phyloP scores from a whole-genome alignment of 2,113 vertebrate species.

The Urocynchramus pylzowi region DNA sequence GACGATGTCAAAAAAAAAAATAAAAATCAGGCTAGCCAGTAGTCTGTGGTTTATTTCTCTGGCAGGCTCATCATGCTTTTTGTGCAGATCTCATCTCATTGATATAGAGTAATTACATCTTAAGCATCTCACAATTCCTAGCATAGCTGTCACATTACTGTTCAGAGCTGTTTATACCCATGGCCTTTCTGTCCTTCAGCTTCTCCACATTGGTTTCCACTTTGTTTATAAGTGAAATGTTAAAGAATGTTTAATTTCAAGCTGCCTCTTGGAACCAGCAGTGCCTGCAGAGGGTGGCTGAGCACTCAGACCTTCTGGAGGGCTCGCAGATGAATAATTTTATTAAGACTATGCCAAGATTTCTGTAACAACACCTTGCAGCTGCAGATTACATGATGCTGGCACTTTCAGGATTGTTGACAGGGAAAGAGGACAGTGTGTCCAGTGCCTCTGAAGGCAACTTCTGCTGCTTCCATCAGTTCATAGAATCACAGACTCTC shows the following conservation, averaged over 20 bases:
- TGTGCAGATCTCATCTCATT: conserved; percentile 23
- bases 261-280: neutral
- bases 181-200: neutral
- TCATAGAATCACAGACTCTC: neutral
- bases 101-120: conserved; percentile 34
- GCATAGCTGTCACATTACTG: conserved; percentile 19
- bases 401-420: too few relatives aligned
- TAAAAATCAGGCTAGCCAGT: conserved; percentile 15
- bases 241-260: neutral
- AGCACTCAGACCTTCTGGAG: neutral
- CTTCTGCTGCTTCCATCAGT: neutral
- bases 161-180: neutral
- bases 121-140: conserved; percentile 6
- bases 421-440: rapidly evolving
- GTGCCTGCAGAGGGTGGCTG: neutral
- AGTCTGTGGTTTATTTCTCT: conserved; percentile 36
- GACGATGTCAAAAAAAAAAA: neutral
- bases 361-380: neutral
- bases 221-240: neutral
- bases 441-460: rapidly evolving
- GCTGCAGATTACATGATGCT: rapidly evolving
- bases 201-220: neutral
- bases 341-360: neutral
- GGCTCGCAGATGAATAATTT: neutral
- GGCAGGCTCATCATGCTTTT: conserved; percentile 23